These are phyloP conservation scores for Ambastaia sidthimunki DNA, from an alignment of 2,797 vertebrate genomes.

Conservation along the genomic window DNA sequence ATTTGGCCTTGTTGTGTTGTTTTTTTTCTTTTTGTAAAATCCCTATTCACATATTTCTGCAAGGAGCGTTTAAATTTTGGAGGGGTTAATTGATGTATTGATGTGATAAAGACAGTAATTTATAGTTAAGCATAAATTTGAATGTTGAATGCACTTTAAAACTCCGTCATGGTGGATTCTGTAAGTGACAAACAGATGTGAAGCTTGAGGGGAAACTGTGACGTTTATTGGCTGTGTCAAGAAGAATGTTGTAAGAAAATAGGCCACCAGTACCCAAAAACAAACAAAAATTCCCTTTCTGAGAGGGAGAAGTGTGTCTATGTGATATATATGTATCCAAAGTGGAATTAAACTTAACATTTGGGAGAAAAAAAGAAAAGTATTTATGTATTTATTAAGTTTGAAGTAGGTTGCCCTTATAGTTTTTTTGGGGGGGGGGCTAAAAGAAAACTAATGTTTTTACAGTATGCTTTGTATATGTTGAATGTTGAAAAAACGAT, in stretches of 20 bases:
- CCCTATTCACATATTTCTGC: not conserved
- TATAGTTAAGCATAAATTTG: not conserved
- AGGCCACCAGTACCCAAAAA: not conserved
- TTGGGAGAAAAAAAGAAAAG: slow-evolving; percentile 21
- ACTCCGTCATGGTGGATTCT: slow-evolving; percentile 7
- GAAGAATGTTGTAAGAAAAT: not conserved
- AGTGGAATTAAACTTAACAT: slow-evolving; percentile 5
- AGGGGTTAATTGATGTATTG: not conserved
- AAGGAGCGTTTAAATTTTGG: slow-evolving; percentile 1
- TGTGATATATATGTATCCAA: slow-evolving; percentile 1
- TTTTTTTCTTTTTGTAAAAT: not conserved
- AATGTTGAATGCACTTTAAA: slow-evolving; percentile 42
- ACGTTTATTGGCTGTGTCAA: not conserved
- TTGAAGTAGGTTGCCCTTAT: slow-evolving; percentile 1
- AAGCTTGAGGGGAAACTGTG: not conserved
- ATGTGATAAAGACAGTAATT: not conserved
- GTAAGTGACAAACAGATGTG: slow-evolving; percentile 9
- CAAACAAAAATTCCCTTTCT: not conserved
- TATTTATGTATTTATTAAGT: slow-evolving; percentile 32
- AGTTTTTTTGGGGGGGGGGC: not conserved
- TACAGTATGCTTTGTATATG: slow-evolving; percentile 6
- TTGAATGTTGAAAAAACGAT: not conserved
- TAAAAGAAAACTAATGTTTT: not conserved
- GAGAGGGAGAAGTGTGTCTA: not conserved
- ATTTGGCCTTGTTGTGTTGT: not conserved